These are phyloP conservation scores for Arge pagana DNA, from an alignment of 2,888 invertebrate genomes.

Conservation along the genomic window DNA sequence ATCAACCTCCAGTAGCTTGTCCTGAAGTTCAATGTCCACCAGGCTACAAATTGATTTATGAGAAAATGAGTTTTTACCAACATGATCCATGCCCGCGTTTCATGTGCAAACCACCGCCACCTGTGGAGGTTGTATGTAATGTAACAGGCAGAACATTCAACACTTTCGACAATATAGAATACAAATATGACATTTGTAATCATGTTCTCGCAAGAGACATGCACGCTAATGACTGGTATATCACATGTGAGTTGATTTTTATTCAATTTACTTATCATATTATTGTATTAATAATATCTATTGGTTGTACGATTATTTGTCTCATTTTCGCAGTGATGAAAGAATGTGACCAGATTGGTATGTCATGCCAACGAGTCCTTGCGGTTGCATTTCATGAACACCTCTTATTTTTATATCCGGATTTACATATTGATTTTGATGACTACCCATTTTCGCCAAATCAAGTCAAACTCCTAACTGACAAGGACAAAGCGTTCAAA, in stretches of 20 bases:
- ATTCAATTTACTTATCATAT: constrained; percentile 4
- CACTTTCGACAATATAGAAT: constrained; percentile 80
- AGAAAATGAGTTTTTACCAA: constrained; percentile 48
- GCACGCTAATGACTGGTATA: constrained; percentile 69
- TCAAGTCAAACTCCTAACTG: constrained; percentile 65
- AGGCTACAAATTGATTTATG: constrained; percentile 63
- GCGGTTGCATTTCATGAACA: constrained; percentile 71
- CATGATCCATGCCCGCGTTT: constrained; percentile 59
- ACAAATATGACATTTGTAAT: constrained; percentile 80
- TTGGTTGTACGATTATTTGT: constrained; percentile 12
- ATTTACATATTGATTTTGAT: constrained; percentile 47
- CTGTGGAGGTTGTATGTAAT: constrained; percentile 70
- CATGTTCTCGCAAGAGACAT: constrained; percentile 76
- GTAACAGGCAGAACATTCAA: constrained; percentile 77
- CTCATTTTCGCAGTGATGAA: constrained; percentile 63
- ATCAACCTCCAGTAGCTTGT: constrained; percentile 53
- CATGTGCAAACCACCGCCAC: constrained; percentile 67
- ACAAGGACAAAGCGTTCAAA: constrained; percentile 64
- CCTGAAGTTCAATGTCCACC: constrained; percentile 65
- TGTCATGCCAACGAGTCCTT: constrained; percentile 67
- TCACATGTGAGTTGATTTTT: constrained; percentile 65
- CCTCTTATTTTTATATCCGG: constrained; percentile 52
- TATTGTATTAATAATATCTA: constrained; percentile 8
- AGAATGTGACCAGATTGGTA: constrained; percentile 63
- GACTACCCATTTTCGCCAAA: constrained; percentile 53